phyloP scores from a whole-genome alignment of 2,113 vertebrate species.

The Cephalopterus ornatus region DNA sequence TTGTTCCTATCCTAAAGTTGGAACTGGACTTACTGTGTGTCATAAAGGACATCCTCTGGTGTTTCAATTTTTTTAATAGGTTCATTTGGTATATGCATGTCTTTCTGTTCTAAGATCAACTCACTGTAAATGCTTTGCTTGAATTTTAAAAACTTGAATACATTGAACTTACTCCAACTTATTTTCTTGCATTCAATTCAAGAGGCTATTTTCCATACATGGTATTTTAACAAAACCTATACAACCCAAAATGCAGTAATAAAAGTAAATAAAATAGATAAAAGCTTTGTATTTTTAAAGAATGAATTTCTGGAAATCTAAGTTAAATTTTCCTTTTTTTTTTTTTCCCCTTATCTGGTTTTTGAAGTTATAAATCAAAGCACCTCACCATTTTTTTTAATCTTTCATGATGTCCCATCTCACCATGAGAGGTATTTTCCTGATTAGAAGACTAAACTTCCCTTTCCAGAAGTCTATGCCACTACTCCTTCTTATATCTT shows the following conservation, averaged over 20 bases:
- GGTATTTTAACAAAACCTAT: not conserved
- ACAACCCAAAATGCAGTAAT: not conserved
- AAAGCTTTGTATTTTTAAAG: not conserved
- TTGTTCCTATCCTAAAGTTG: not conserved
- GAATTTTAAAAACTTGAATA: not conserved
- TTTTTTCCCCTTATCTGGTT: not conserved
- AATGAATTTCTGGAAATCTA: not conserved
- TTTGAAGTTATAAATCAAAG: not conserved
- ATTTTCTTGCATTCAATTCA: not conserved
- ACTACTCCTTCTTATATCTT: not conserved
- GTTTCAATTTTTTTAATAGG: not conserved
- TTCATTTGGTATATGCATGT: not conserved
- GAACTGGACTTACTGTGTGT: not conserved
- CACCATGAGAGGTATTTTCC: not conserved
- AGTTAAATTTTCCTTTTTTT: not conserved
- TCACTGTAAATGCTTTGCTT: not conserved
- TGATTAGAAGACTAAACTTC: not conserved
- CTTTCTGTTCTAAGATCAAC: not conserved
- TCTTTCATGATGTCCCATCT: not conserved
- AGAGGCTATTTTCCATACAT: not conserved
- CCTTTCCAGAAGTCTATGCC: not conserved
- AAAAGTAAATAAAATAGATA: not conserved
- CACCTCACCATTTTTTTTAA: not conserved
- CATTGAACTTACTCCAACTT: not conserved
- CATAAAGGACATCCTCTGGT: not conserved